Percentiles rank a stretch among this genome's conserved stretches.
These are phyloP conservation scores for Rhabdomys pumilio DNA, from an alignment of 2,797 vertebrate genomes.

Conservation along the genomic window DNA sequence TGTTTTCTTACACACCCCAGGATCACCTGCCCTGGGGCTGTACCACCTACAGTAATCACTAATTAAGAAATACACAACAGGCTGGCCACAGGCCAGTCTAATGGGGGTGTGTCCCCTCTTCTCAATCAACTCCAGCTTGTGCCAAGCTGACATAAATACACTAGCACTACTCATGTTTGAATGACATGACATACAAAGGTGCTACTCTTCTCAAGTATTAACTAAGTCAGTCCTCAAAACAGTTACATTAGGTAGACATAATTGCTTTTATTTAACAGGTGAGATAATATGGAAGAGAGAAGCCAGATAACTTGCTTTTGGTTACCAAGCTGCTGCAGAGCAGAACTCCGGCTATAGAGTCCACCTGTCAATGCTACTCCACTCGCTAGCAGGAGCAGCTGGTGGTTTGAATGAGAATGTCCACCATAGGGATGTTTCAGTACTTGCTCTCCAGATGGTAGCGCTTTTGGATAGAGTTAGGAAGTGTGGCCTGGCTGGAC, in stretches of 20 bases:
- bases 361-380: no score
- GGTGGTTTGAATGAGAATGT: not conserved
- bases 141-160: not conserved
- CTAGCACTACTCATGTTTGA: no score
- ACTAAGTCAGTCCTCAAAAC: slow-evolving; percentile 23
- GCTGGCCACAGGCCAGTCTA: not conserved
- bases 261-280: not conserved
- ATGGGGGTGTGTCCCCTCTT: not conserved
- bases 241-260: not conserved
- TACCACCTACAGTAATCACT: not conserved
- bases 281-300: not conserved
- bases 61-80: not conserved
- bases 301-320: not conserved
- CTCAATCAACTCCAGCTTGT: not conserved
- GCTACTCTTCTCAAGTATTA: slow-evolving; percentile 16
- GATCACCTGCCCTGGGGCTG: not conserved
- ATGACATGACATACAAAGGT: not conserved
- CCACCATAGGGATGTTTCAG: not conserved
- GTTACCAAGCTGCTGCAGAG: rapidly evolving
- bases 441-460: not conserved
- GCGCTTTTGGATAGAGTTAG: not conserved
- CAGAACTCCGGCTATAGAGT: not conserved
- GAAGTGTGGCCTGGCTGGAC: not conserved
- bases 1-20: not conserved
- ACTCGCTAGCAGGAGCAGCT: no score